A percentile compares a stretch with the other conserved stretches of the same genome.
Conservation (phyloP, 2,888 invertebrate genomes). For the Mantis religiosa region DNA sequence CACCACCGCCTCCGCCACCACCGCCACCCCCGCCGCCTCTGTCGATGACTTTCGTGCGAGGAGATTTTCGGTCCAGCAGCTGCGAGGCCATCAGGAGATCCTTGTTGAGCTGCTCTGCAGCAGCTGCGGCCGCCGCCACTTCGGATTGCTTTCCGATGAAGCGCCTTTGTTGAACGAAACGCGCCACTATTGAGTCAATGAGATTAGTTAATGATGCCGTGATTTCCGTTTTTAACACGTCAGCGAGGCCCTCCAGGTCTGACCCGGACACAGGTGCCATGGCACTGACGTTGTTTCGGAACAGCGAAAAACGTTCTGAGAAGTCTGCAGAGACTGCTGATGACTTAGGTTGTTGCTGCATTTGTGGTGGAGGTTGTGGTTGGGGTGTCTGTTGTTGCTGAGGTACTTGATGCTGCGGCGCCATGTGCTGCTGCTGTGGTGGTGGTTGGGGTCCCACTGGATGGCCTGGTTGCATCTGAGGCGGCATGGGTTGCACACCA, state of each 20-base stretch:
- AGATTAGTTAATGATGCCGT: conserved; percentile 76
- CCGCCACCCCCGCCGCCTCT: conserved; percentile 43
- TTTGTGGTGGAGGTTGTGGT: conserved; percentile 44
- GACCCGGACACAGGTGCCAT: conserved; percentile 60
- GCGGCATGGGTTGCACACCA: conserved; percentile 11
- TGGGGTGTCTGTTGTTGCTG: conserved; percentile 41
- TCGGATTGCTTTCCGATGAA: conserved; percentile 72
- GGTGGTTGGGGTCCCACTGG: conserved; percentile 43
- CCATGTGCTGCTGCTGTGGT: conserved; percentile 25
- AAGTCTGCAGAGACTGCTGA: conserved; percentile 50
- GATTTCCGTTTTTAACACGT: conserved; percentile 86
- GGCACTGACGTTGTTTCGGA: conserved; percentile 59
- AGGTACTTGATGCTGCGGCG: conserved; percentile 33
- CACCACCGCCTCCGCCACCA: conserved; percentile 24
- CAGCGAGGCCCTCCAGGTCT: conserved; percentile 85
- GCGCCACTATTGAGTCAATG: conserved; percentile 82
- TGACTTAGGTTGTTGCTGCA: conserved; percentile 39
- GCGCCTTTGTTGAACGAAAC: conserved; percentile 77
- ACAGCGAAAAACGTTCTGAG: conserved; percentile 71
- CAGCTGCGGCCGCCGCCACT: conserved; percentile 62
- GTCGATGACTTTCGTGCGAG: conserved; percentile 70
- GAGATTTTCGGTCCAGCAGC: conserved; percentile 78
- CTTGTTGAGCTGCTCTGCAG: conserved; percentile 80
- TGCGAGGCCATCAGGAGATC: conserved; percentile 78
- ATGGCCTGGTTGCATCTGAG: conserved; percentile 31